These are phyloP conservation scores for Heliconius cydno DNA, from an alignment of 2,888 invertebrate species.

Conservation along the genomic window DNA sequence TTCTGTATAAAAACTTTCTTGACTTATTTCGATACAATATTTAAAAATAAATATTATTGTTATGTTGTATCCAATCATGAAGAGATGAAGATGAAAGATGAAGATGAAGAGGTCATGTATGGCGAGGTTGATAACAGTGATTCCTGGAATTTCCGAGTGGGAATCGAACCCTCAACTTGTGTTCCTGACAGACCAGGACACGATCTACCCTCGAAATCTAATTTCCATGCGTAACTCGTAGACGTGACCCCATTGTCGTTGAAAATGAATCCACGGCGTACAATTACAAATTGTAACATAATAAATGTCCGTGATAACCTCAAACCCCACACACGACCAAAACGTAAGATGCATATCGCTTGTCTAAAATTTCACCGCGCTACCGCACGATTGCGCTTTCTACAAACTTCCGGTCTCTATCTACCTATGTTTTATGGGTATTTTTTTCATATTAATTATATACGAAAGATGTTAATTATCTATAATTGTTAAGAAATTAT, in stretches of 20 bases:
- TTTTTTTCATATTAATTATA: slow-evolving; percentile 28
- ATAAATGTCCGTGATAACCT: slow-evolving; percentile 49
- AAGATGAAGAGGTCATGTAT: no score
- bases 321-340: slow-evolving; percentile 50
- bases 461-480: neutral
- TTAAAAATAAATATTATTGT: neutral
- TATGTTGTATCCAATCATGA: no score
- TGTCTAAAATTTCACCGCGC: slow-evolving; percentile 59
- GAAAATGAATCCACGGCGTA: slow-evolving; percentile 41
- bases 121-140: no score
- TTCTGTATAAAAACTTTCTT: neutral
- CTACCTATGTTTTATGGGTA: slow-evolving; percentile 1
- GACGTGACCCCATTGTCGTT: slow-evolving; percentile 45
- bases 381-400: slow-evolving; percentile 63
- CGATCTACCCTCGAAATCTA: slow-evolving; percentile 30
- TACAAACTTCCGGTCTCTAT: slow-evolving; percentile 54
- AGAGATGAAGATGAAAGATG: no score
- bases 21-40: neutral
- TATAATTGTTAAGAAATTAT: neutral
- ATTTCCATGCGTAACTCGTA: slow-evolving; percentile 35
- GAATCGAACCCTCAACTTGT: no score
- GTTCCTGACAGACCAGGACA: neutral
- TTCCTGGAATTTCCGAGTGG: no score
- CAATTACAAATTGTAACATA: slow-evolving; percentile 49
- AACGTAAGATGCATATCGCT: slow-evolving; percentile 54